Evolutionary conservation across 64 coral and sea anemone species (phyloP).

Genomic region (Porites australiensis): DNA sequence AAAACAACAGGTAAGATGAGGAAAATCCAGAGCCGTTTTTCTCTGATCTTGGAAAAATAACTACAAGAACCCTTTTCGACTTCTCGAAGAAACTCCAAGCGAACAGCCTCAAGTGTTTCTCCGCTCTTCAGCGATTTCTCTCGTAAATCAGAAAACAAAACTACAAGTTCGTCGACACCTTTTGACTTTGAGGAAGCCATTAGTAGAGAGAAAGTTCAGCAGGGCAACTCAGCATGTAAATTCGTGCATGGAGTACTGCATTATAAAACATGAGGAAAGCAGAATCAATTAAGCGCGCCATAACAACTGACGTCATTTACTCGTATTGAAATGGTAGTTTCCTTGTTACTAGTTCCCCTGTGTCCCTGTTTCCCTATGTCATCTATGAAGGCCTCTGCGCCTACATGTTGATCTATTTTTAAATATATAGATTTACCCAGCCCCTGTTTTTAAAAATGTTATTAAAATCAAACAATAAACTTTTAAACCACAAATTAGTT

Average conservation of each 20-base stretch:
- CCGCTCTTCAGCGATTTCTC: slow-evolving; percentile 61
- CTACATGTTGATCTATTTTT: too few species aligned
- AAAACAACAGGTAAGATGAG: slow-evolving; percentile 84
- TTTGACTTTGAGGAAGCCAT: slow-evolving; percentile 24
- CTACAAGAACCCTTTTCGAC: slow-evolving; percentile 12
- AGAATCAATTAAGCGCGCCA: too few species aligned
- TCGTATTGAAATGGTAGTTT: too few species aligned
- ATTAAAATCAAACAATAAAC: too few species aligned
- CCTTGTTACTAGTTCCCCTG: too few species aligned
- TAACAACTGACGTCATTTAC: too few species aligned
- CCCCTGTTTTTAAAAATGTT: too few species aligned
- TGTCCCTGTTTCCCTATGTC: too few species aligned
- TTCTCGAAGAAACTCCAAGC: slow-evolving; percentile 43
- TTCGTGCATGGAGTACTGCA: background rate
- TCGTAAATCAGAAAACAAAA: slow-evolving; percentile 57
- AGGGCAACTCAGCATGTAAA: background rate
- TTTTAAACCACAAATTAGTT: too few species aligned
- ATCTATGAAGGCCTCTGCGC: too few species aligned
- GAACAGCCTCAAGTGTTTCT: background rate
- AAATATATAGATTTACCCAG: too few species aligned
- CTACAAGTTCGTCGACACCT: slow-evolving; percentile 44
- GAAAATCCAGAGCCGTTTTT: slow-evolving; percentile 45
- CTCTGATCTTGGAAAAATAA: slow-evolving; percentile 8
- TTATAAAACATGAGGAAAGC: background rate
- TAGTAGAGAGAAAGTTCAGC: too few species aligned